Evolutionary conservation across 1,140 invertebrate genomes (phyloP), one percentile per base, ranked within the genome.

Genomic region (Macrosteles quadrilineatus): DNA sequence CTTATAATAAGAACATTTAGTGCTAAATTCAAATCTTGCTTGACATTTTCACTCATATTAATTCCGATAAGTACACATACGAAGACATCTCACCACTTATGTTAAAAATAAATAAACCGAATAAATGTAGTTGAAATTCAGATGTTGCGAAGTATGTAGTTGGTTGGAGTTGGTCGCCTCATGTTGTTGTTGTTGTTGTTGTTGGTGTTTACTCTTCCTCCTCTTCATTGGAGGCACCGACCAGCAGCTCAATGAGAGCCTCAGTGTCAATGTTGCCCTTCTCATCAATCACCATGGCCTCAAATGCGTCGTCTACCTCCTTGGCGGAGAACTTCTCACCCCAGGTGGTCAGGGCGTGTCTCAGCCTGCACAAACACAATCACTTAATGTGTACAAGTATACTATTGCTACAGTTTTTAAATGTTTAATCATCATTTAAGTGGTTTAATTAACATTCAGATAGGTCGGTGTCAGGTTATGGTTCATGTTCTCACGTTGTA

Each of bases 271-370:
- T 95, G 83, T 90, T 90, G 78, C 95, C 93, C 76, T 92, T 92
- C 79, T 93, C 92, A 81, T 97, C 94, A 77, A 98, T 94, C 1
- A 81, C 83, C 86, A 97, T 94, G 81, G 96, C 93, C 82, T 97
- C 96, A 83, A 91, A 98, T 50, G 95, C 94, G 79, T 97, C 94
- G 81, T 96, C 92, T 76, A 96, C 91, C 83, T 99, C 96, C 78
- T 94, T 90, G 77, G 88, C 85, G 76, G 88, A 88, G 87, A 98
- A 98, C 85, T 97, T 98, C 80, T 99, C 96, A 76, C 97, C 96
- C 88, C 92, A 98, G 82, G 94, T 96, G 87, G 93, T 91, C 77
- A 99, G 87, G 73, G 94, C 90, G 81, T 96, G 93, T 83, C 95
- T 94, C 82, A 99, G 87, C 81, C 95, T 93, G 76, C 17, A 83